These are phyloP conservation scores for Chaenocephalus aceratus DNA, from an alignment of 2,113 vertebrate species.

Conservation along the genomic window DNA sequence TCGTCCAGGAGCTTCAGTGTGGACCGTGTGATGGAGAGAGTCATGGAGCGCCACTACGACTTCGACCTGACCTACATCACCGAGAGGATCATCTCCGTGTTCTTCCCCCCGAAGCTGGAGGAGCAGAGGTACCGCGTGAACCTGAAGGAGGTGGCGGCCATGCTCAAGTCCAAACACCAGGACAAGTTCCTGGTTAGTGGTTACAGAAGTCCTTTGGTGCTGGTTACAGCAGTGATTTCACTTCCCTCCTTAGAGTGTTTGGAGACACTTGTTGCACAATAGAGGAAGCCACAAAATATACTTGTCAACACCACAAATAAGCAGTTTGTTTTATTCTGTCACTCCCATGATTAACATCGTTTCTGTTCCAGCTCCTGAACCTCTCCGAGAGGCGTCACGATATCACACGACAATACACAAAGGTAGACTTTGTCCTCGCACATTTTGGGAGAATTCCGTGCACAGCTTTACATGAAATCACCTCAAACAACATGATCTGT, in stretches of 20 bases:
- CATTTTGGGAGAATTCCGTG: not conserved
- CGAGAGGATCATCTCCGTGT: constrained; percentile 92
- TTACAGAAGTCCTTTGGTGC: constrained; percentile 2
- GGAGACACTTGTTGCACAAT: constrained; percentile 32
- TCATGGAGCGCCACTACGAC: constrained; percentile 92
- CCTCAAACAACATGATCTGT: constrained; percentile 3
- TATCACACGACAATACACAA: constrained; percentile 88
- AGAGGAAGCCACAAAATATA: constrained; percentile 11
- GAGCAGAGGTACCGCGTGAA: constrained; percentile 90
- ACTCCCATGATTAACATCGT: constrained; percentile 8
- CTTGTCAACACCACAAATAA: constrained; percentile 28
- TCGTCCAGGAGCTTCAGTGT: constrained; percentile 89
- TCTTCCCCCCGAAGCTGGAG: constrained; percentile 90
- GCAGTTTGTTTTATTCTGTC: constrained; percentile 31
- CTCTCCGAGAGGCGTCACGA: constrained; percentile 92
- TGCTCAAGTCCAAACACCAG: constrained; percentile 93
- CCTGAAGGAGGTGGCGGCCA: constrained; percentile 91
- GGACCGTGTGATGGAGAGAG: constrained; percentile 91
- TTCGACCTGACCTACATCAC: constrained; percentile 95
- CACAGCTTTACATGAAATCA: not conserved
- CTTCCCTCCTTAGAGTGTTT: not conserved
- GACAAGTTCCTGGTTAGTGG: constrained; percentile 91
- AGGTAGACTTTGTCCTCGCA: constrained; percentile 77
- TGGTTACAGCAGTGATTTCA: not conserved
- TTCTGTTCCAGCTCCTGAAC: constrained; percentile 89